Conservation (phyloP, 2,888 invertebrate genomes). For the Aelia acuminata region DNA sequence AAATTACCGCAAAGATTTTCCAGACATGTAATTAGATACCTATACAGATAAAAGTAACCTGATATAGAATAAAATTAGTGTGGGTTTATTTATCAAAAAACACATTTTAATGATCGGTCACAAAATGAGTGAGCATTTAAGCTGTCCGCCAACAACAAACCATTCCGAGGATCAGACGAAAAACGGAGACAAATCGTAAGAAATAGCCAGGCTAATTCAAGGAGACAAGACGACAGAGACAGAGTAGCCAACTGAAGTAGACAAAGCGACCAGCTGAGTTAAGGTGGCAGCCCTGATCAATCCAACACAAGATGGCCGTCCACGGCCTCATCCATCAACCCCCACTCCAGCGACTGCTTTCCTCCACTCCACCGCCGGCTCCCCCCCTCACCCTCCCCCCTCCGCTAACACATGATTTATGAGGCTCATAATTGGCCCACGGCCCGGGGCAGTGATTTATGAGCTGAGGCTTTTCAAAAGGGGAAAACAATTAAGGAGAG, state of each 20-base stretch:
- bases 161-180: slow-evolving; percentile 25
- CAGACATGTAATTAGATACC: no score
- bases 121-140: not conserved
- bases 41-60: no score
- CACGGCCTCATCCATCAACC: slow-evolving; percentile 49
- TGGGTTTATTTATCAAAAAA: not conserved
- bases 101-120: not conserved
- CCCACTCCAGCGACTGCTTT: not conserved
- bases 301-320: slow-evolving; percentile 57
- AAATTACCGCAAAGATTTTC: no score
- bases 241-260: slow-evolving; percentile 57
- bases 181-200: slow-evolving; percentile 41
- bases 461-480: slow-evolving; percentile 57
- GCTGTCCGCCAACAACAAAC: not conserved
- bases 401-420: slow-evolving; percentile 59
- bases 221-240: slow-evolving; percentile 50
- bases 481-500: slow-evolving; percentile 59
- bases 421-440: slow-evolving; percentile 57
- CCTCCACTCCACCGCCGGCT: not conserved
- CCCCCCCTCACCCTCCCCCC: slow-evolving; percentile 1
- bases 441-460: slow-evolving; percentile 56
- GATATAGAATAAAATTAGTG: not conserved
- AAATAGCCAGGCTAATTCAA: slow-evolving; percentile 34
- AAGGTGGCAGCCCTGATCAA: slow-evolving; percentile 60
- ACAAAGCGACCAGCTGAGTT: slow-evolving; percentile 56